Conservation (phyloP, 2,888 invertebrate species). For the Adela reaumurella region DNA sequence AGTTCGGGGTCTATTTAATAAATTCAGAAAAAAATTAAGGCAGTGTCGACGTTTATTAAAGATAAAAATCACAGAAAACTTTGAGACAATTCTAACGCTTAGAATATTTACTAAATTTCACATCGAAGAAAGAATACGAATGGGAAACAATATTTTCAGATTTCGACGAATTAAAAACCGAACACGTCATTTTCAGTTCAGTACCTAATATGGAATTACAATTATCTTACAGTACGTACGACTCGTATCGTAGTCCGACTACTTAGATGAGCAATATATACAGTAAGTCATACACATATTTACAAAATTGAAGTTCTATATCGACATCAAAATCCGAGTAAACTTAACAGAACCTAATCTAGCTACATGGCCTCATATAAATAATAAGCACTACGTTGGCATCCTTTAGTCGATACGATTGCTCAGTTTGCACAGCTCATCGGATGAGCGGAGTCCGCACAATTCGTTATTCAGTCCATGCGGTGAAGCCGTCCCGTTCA, state of each 20-base stretch:
- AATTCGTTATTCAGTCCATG: neutral
- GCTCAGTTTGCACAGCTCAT: neutral
- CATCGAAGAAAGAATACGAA: too few species aligned
- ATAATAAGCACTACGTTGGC: neutral
- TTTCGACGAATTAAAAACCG: neutral
- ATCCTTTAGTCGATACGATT: neutral
- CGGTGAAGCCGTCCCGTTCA: slow-evolving; percentile 40
- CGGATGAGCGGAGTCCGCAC: neutral
- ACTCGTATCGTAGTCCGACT: too few species aligned
- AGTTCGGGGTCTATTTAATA: neutral
- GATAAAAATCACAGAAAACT: too few species aligned
- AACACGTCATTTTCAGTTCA: neutral
- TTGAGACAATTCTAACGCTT: too few species aligned
- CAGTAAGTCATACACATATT: neutral
- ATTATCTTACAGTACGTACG: neutral
- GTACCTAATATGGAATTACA: neutral
- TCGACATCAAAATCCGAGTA: neutral
- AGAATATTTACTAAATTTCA: too few species aligned
- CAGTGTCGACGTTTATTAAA: neutral
- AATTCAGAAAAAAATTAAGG: neutral
- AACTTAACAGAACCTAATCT: neutral
- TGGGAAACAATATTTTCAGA: too few species aligned
- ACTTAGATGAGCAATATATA: too few species aligned
- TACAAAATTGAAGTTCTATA: neutral
- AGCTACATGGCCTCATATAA: neutral